Percentiles rank a stretch among this genome's conserved stretches.
Conservation (phyloP, 2,888 invertebrate species). For the Acanthosoma haemorrhoidale region DNA sequence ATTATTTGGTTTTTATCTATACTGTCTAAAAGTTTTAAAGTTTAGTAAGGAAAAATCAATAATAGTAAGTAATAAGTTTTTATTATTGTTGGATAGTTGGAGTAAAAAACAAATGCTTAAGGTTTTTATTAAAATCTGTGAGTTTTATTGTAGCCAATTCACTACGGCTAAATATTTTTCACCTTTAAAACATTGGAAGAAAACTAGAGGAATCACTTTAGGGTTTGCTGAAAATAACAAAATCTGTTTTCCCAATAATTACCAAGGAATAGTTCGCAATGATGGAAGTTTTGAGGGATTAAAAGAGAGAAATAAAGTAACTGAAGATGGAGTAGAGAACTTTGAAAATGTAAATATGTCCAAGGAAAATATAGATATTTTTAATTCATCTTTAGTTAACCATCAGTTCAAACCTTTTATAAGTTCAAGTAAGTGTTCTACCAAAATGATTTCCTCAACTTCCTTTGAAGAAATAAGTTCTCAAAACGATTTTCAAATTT, state of each 20-base stretch:
- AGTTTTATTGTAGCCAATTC: not conserved
- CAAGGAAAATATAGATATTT: too few relatives aligned
- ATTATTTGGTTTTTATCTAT: not conserved
- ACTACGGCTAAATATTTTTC: too few relatives aligned
- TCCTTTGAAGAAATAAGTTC: not conserved
- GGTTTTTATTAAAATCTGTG: not conserved
- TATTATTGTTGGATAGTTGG: not conserved
- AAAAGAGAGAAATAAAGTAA: too few relatives aligned
- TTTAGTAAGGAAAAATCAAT: not conserved
- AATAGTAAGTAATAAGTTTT: not conserved
- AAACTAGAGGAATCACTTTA: too few relatives aligned
- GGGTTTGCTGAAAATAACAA: too few relatives aligned
- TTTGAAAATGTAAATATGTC: too few relatives aligned
- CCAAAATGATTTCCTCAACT: not conserved
- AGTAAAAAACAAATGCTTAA: not conserved
- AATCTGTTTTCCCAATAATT: too few relatives aligned
- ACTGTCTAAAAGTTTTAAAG: not conserved
- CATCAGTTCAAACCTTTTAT: not conserved
- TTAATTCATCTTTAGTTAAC: too few relatives aligned
- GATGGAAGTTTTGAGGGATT: too few relatives aligned
- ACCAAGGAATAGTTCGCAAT: too few relatives aligned
- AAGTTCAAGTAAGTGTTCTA: not conserved
- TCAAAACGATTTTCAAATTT: not conserved
- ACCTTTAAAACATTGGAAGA: too few relatives aligned
- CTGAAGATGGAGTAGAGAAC: too few relatives aligned